A percentile compares a stretch with the other conserved stretches of the same genome.
Evolutionary conservation across 37 sponge, comb jelly and placozoan species (phyloP).

Genomic region (Aplysina aerophoba): DNA sequence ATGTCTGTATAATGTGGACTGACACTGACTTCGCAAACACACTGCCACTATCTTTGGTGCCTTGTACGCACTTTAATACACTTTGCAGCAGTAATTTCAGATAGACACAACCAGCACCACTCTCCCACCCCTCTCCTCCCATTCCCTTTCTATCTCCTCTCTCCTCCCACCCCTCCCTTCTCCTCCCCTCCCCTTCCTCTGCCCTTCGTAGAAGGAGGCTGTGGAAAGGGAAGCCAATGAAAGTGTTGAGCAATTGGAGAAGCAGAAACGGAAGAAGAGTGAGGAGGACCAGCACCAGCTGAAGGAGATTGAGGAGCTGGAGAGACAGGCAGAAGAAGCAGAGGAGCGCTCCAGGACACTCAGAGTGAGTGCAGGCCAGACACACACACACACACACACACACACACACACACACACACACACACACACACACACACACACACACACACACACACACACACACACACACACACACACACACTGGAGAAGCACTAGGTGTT

Average conservation of each 20-base stretch:
- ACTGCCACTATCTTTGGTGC: too few relatives aligned
- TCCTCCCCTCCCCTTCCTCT: too few relatives aligned
- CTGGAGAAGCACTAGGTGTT: too few relatives aligned
- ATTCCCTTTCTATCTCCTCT: too few relatives aligned
- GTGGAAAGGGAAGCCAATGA: slow-evolving; percentile 8
- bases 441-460: slow-evolving; percentile 10
- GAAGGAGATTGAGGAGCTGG: slow-evolving; percentile 25
- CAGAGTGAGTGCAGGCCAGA: neutral
- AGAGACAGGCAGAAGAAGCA: slow-evolving; percentile 21
- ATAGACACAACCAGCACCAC: too few relatives aligned
- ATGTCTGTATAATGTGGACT: neutral
- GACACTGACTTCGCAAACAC: too few relatives aligned
- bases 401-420: slow-evolving; percentile 18
- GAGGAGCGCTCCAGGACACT: slow-evolving; percentile 19
- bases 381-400: slow-evolving; percentile 20
- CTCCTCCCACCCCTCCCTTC: too few relatives aligned
- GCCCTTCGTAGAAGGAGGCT: neutral
- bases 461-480: too few relatives aligned
- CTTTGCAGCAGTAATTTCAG: too few relatives aligned
- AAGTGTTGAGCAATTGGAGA: neutral
- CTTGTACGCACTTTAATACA: too few relatives aligned
- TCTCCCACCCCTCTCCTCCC: too few relatives aligned
- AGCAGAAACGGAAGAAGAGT: neutral
- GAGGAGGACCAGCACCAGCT: neutral
- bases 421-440: slow-evolving; percentile 18